These are phyloP conservation scores for Deroptyus accipitrinus DNA, from an alignment of 2,113 vertebrate genomes.

Conservation along the genomic window DNA sequence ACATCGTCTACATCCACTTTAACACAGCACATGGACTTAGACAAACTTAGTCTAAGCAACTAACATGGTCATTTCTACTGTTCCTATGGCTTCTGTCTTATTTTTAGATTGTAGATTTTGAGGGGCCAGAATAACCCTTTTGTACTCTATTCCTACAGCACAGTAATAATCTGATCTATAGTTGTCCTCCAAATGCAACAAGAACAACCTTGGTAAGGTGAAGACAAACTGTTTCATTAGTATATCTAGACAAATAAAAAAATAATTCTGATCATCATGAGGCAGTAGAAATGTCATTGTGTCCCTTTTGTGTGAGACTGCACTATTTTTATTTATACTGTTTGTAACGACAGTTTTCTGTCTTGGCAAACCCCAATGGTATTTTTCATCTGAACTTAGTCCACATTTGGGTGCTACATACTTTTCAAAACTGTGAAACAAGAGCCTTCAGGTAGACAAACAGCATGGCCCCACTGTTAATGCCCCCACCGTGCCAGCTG, in stretches of 20 bases:
- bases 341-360: not conserved
- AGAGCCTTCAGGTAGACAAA: not conserved
- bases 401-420: not conserved
- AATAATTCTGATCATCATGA: not conserved
- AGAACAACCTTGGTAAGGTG: not conserved
- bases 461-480: not conserved
- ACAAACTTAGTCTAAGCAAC: not conserved
- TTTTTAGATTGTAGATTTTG: not conserved
- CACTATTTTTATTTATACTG: not conserved
- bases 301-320: not conserved
- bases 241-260: not conserved
- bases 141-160: not conserved
- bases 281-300: not conserved
- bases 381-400: not conserved
- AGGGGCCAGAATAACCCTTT: accelerated
- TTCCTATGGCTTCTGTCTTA: not conserved
- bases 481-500: not conserved
- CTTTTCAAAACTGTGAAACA: not conserved
- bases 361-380: not conserved
- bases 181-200: not conserved
- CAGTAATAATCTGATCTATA: not conserved
- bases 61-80: not conserved
- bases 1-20: not conserved
- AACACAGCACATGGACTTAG: not conserved
- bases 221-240: not conserved